A percentile compares a stretch with the other conserved stretches of the same genome.
These are phyloP conservation scores for Bombus picipes DNA, from an alignment of 1,140 invertebrate genomes.

Conservation along the genomic window DNA sequence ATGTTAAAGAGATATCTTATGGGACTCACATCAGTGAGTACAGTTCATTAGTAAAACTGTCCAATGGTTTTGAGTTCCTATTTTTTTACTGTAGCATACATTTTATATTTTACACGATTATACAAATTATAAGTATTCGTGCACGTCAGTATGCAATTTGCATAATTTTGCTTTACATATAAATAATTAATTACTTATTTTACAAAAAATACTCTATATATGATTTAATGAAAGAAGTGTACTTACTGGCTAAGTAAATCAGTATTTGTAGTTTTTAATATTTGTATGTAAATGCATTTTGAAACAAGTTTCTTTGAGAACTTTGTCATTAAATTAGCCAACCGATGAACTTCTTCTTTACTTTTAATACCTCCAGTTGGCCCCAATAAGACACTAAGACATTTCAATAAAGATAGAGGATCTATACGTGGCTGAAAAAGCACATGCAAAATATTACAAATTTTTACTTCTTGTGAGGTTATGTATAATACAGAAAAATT, in stretches of 20 bases:
- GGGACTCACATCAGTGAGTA: constrained; percentile 74
- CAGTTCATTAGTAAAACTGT: constrained; percentile 56
- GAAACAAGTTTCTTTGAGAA: constrained; percentile 97
- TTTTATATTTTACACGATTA: constrained; percentile 58
- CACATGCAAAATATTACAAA: constrained; percentile 28
- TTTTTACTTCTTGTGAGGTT: constrained; percentile 16
- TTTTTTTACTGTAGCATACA: constrained; percentile 71
- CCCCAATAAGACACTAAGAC: constrained; percentile 91
- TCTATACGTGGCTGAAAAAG: constrained; percentile 93
- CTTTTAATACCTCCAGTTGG: constrained; percentile 93
- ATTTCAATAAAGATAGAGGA: constrained; percentile 92
- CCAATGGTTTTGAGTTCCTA: constrained; percentile 74
- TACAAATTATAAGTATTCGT: constrained; percentile 52
- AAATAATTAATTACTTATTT: background rate
- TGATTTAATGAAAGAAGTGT: constrained; percentile 46
- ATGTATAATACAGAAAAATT: background rate
- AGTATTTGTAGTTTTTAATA: constrained; percentile 93
- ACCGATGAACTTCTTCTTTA: constrained; percentile 91
- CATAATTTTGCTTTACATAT: background rate
- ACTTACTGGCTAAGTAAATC: constrained; percentile 91
- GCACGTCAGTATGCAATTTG: constrained; percentile 64
- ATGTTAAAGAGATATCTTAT: constrained; percentile 46
- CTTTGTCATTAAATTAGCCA: constrained; percentile 96
- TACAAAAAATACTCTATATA: too few species aligned
- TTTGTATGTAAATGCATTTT: constrained; percentile 97